Percentiles rank a stretch among this genome's conserved stretches.
These are phyloP conservation scores for Bubo scandiacus DNA, from an alignment of 2,113 vertebrate genomes.

Conservation along the genomic window DNA sequence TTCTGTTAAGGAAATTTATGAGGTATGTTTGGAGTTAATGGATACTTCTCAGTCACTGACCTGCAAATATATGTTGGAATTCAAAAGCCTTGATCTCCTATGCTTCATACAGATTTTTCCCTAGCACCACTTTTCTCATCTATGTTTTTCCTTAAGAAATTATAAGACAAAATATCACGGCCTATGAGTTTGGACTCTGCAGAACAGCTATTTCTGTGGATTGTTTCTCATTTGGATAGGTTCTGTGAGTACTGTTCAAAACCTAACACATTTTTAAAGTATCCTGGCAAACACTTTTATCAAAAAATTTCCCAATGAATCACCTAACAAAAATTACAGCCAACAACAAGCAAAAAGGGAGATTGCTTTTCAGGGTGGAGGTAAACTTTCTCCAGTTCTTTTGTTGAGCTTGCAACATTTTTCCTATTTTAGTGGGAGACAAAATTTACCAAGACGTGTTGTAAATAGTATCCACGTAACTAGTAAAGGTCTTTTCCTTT, in stretches of 20 bases:
- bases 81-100: background rate
- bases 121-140: background rate
- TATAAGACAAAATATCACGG: background rate
- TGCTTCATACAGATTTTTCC: background rate
- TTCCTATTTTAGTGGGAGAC: background rate
- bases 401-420: background rate
- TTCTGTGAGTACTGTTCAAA: slow-evolving; percentile 35
- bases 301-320: background rate
- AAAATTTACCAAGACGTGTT: background rate
- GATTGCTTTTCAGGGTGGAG: background rate
- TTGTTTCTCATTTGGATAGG: background rate
- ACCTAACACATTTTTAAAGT: slow-evolving; percentile 2
- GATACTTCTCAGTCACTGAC: background rate
- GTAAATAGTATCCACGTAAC: background rate
- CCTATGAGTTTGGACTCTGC: background rate
- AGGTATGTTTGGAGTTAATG: background rate
- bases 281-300: background rate
- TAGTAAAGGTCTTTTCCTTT: background rate
- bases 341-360: background rate
- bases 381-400: background rate
- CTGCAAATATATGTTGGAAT: background rate
- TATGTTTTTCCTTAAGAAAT: slow-evolving; percentile 2
- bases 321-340: background rate
- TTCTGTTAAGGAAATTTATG: background rate
- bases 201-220: background rate